Base-by-base conservation (phyloP, 2,888 invertebrate species). In the Eristalis pertinax region DNA sequence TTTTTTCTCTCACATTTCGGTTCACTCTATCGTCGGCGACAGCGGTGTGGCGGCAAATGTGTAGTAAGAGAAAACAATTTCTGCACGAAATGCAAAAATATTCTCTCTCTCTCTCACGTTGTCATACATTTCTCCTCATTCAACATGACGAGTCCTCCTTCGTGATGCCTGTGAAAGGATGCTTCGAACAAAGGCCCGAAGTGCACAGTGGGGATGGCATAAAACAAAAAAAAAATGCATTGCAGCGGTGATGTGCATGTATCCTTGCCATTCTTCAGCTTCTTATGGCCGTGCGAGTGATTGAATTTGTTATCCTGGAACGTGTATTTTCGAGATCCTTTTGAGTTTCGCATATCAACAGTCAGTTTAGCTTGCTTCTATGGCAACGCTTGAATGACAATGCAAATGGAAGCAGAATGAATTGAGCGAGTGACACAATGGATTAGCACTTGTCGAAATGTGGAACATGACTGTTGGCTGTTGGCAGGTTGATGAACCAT, bases 61-160 rank as follows among this genome's bases (percentile, higher is more conserved):
- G n/a, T 7, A 29, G 2, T 29, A 4, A 29, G 32, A 15, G 24
- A 78, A 62, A 74, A 65, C 82, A 78, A 74, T 82, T 86, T 78
- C 68, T 79, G 75, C 84, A 80, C 58, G 75, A 76, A 76, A 83
- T 83, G 83, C 79, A 87, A 84, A 87, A 87, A 19, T 60, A 24
- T 68, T 60, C 26, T 26, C 26, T 26, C 26, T 26, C 26, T 26
- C 60, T 26, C 60, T 13, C 60, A 15, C 26, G 60, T 29, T 60
- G 60, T 24, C 60, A 60, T 24, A 19, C 60, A 26, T 43, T 43
- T 19, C 8, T n/a, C 50, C 8, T 8, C 19, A 50, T 50, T 50
- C 50, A 19, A 50, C 50, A 43, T 63, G 73, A 19, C n/a, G 69
- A 67, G 56, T 76, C 62, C 38, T 76, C 70, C 70, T 60, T 24